Evolutionary conservation across 92 coral and sea anemone genomes (phyloP).

Genomic region (Bergia sp.): DNA sequence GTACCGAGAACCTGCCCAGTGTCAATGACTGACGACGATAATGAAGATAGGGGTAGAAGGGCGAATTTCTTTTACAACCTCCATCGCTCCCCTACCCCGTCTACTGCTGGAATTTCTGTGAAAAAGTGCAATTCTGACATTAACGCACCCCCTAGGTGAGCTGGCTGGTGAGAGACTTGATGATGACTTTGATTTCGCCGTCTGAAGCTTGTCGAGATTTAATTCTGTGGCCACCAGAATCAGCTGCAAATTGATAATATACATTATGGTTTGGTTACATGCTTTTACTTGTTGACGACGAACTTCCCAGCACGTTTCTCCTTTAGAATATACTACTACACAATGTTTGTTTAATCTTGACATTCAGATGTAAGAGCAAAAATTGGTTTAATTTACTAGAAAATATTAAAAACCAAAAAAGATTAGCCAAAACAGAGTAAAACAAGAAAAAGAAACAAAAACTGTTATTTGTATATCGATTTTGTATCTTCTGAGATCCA

Average conservation of each 20-base stretch:
- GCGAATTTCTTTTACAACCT: neutral
- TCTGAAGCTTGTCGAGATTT: conserved; percentile 88
- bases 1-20: too few species aligned
- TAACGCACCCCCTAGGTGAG: conserved; percentile 91
- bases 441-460: too few species aligned
- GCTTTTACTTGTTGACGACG: neutral
- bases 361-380: too few species aligned
- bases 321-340: neutral
- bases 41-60: neutral
- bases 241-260: conserved; percentile 57
- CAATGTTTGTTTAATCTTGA: too few species aligned
- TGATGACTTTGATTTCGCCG: conserved; percentile 95
- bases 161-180: conserved; percentile 98
- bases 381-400: too few species aligned
- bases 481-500: too few species aligned
- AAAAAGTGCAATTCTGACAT: neutral
- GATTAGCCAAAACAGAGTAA: too few species aligned
- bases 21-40: too few species aligned
- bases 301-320: neutral
- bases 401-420: too few species aligned
- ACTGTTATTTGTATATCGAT: too few species aligned
- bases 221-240: conserved; percentile 90
- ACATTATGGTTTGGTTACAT: neutral
- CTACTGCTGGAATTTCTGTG: neutral
- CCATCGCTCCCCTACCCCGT: neutral